Evolutionary conservation across 2,113 vertebrate species (phyloP).

Genomic region (Phrynosoma blainvillii): DNA sequence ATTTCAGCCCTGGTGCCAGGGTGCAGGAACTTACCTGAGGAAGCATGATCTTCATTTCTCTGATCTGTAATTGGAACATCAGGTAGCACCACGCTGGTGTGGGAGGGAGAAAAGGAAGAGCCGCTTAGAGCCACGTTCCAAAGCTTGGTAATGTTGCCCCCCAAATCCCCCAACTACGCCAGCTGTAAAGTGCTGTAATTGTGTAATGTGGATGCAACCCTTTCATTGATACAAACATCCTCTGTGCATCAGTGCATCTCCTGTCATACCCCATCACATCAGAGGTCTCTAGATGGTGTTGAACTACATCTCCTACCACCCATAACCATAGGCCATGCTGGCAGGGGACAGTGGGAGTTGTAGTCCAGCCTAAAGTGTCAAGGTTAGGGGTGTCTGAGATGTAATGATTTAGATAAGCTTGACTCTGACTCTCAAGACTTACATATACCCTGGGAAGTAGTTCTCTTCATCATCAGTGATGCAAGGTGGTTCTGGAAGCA

Average conservation of each 20-base stretch:
- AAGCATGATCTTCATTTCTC: background rate
- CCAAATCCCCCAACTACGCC: too few relatives aligned
- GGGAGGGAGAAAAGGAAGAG: background rate
- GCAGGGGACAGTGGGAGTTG: background rate
- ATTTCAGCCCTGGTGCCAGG: background rate
- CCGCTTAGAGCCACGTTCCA: background rate
- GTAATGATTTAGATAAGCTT: background rate
- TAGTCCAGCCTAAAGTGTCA: background rate
- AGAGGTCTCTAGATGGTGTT: background rate
- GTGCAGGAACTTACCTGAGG: background rate
- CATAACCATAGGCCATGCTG: background rate
- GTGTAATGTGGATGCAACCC: too few relatives aligned
- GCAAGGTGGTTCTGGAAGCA: background rate
- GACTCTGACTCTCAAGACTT: background rate
- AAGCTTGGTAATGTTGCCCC: background rate
- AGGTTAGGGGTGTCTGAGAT: background rate
- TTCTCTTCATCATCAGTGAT: slow-evolving; percentile 16
- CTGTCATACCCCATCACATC: too few relatives aligned
- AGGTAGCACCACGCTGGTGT: slow-evolving; percentile 17
- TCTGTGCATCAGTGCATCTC: too few relatives aligned
- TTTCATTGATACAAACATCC: too few relatives aligned
- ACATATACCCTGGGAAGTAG: slow-evolving; percentile 14
- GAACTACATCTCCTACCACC: background rate
- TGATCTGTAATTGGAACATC: slow-evolving; percentile 13
- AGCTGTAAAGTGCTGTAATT: too few relatives aligned